Conservation (phyloP, 1,140 invertebrate species). For the Ceratoteleas bidentatus region DNA sequence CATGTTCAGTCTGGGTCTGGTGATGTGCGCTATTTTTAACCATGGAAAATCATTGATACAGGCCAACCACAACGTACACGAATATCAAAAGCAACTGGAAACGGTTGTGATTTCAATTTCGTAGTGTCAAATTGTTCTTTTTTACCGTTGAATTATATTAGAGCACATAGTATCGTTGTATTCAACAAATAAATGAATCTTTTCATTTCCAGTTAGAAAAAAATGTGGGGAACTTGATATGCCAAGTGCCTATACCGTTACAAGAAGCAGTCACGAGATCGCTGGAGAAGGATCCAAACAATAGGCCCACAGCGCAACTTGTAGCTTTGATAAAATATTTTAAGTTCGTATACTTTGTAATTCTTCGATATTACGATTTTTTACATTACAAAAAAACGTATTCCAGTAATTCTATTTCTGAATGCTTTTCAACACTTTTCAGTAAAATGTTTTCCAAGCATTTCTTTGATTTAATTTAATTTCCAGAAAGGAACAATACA, state of each 20-base stretch:
- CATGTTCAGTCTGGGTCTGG: constrained; percentile 97
- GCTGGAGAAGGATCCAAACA: constrained; percentile 89
- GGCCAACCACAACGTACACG: constrained; percentile 92
- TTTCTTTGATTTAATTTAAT: too few species aligned
- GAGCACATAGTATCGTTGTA: background rate
- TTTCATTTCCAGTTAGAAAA: constrained; percentile 86
- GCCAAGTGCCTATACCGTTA: constrained; percentile 89
- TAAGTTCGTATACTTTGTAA: constrained; percentile 83
- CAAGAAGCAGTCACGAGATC: constrained; percentile 93
- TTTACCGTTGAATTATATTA: background rate
- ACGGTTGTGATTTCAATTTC: constrained; percentile 84
- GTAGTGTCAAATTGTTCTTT: background rate
- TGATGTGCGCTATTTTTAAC: constrained; percentile 95
- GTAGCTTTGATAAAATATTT: constrained; percentile 93
- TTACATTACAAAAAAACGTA: too few species aligned
- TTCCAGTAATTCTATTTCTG: too few species aligned
- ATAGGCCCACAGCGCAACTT: constrained; percentile 92
- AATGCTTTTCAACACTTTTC: too few species aligned
- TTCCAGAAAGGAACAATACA: too few species aligned
- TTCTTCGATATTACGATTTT: too few species aligned
- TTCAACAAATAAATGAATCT: constrained; percentile 8
- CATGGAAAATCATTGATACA: constrained; percentile 92
- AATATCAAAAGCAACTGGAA: constrained; percentile 95
- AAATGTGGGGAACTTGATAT: constrained; percentile 88
- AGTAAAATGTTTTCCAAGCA: too few species aligned